Evolutionary conservation across 2,888 invertebrate species (phyloP).

Genomic region (Ichneumoninae sp.): DNA sequence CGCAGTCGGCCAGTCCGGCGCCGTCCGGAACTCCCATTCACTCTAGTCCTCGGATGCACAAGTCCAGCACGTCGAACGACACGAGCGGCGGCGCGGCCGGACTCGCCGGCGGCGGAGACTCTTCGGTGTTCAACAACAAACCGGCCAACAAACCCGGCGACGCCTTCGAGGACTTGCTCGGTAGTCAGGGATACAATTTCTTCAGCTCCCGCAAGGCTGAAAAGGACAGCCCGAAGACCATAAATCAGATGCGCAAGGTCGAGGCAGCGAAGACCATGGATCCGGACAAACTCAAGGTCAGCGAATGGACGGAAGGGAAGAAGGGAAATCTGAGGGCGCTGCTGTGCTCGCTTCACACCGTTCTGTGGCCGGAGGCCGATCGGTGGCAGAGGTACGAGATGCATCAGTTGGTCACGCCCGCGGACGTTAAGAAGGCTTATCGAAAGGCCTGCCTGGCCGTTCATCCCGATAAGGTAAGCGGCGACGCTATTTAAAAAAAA

Average conservation of each 20-base stretch:
- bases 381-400: conserved; percentile 98
- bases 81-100: conserved; percentile 43
- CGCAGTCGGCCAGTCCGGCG: conserved; percentile 82
- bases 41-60: conserved; percentile 83
- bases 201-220: conserved; percentile 86
- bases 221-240: conserved; percentile 92
- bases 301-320: conserved; percentile 97
- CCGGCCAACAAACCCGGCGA: conserved; percentile 85
- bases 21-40: conserved; percentile 85
- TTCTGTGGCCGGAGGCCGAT: conserved; percentile 94
- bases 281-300: conserved; percentile 93
- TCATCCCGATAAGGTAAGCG: conserved; percentile 97
- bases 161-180: conserved; percentile 96
- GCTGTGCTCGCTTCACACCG: conserved; percentile 96
- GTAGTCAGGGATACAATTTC: conserved; percentile 95
- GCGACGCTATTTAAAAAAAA: background rate
- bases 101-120: conserved; percentile 69
- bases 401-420: conserved; percentile 95
- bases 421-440: conserved; percentile 98
- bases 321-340: conserved; percentile 98
- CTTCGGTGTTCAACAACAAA: conserved; percentile 73
- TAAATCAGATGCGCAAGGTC: conserved; percentile 96
- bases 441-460: conserved; percentile 98
- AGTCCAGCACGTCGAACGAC: conserved; percentile 73
- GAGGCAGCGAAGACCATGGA: conserved; percentile 95